Evolutionary conservation across 2,113 vertebrate genomes (phyloP), one percentile per base, ranked within the genome.

Genomic region (Hydrochoerus hydrochaeris): DNA sequence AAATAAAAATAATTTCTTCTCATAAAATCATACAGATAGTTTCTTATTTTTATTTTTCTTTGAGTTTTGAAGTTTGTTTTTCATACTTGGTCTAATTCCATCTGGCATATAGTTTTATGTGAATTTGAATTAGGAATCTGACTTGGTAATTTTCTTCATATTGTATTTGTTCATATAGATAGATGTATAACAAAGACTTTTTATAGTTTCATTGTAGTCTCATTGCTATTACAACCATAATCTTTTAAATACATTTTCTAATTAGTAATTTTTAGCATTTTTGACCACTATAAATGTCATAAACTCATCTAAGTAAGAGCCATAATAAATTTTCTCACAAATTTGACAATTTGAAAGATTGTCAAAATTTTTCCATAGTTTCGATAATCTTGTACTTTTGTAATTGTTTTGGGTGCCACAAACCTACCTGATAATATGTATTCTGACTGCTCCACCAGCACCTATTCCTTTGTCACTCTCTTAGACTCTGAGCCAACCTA

Each of bases 1-100:
- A 90, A 86, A 83, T 78, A 67, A 96, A 95, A 95, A 90, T 49
- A 67, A 91, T 81, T 88, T 96, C 46, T 7, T 85, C 63, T 32
- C 28, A n/a, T n/a, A 67, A 17, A 67, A 84, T 88, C 46, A 57
- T 32, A 73, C 88, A 57, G 14, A 84, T 44, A 44, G 54, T 85
- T 71, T 88, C 20, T 26, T 14, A 32, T 35, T 92, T 52, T 52
- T 88, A 2, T 88, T 90, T 96, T 88, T 24, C 67, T 87, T 63
- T 87, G 52, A 90, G 20, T 88, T 80, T 88, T 81, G 82, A 92
- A 90, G 20, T 84, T 62, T 26, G 8, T 8, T 57, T 73, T 88
- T n/a, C 17, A 88, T 75, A 46, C 67, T 92, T 69, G 20, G 20
- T 67, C 35, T 85, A 91, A 91, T 85, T 77, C 38, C 81, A 94